Evolutionary conservation across 1,140 invertebrate species (phyloP), one percentile per base, ranked within the genome.

Genomic region (Lucilia sericata): DNA sequence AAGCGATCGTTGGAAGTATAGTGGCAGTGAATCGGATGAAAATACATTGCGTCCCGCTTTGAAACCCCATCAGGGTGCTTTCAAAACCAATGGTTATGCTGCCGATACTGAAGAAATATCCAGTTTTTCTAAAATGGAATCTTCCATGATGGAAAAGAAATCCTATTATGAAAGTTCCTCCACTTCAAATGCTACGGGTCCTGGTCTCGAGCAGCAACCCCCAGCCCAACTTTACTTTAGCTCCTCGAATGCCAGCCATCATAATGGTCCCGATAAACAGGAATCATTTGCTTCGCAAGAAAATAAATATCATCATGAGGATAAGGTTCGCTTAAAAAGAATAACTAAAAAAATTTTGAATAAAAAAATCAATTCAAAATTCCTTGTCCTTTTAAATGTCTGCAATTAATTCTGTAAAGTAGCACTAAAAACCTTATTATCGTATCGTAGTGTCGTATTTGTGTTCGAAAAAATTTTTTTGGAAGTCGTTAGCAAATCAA

Each of bases 1-100:
- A 88, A 95, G 94, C 86, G 95, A 95, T 91, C 95, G 94, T 87
- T 95, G 94, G 93, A 93, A 93, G 80, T 93, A 94, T 19, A 94
- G 92, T 85, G 93, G 93, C 83, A 95, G 94, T 87, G 94, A 95
- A 74, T 93, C 91, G 25, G 94, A 95, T 84, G 94, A 94, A 83
- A 92, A 93, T 93, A 93, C 89, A 87, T 93, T 84, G 92, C 91
- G 88, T 91, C 95, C 0, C 91, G 92, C 84, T 89, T 94, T 9
- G 93, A 94, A 17, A 88, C 70, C 84, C n/a, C 17, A 34, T 34
- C 60, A 34, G 12, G 34, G 86, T 0, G 83, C 87, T 5, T 89
- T 88, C 87, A 93, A 88, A 87, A 94, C 88, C 85, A 94, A 93
- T 88, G 95, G 95, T 17, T 95, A 95, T 86, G 94, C 94, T 88